Evolutionary conservation across 2,797 vertebrate genomes (phyloP).

Genomic region (Sphaeramia orbicularis): DNA sequence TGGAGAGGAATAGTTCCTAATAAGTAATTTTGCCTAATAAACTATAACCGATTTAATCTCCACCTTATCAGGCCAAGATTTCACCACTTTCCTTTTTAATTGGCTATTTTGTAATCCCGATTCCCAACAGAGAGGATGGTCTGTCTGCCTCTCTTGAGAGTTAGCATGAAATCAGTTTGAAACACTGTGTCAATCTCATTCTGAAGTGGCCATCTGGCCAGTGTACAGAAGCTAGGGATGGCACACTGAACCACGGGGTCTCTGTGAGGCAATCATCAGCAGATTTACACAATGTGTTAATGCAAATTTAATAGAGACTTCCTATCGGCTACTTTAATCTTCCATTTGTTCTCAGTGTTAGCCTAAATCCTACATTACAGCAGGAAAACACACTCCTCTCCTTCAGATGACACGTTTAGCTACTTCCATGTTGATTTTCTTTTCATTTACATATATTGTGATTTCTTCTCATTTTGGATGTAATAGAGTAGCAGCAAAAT

Average conservation of each 20-base stretch:
- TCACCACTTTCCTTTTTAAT: conserved; percentile 98
- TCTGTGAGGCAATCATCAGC: conserved; percentile 91
- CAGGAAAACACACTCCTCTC: conserved; percentile 35
- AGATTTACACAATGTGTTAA: conserved; percentile 89
- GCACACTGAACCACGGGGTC: conserved; percentile 90
- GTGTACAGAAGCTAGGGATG: conserved; percentile 91
- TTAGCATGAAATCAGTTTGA: conserved; percentile 99
- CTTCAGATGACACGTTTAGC: conserved; percentile 24
- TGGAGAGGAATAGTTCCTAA: conserved; percentile 88
- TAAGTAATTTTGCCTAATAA: conserved; percentile 92
- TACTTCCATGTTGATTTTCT: background rate
- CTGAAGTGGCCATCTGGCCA: conserved; percentile 98
- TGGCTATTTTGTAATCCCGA: conserved; percentile 99
- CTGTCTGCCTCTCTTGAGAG: conserved; percentile 93
- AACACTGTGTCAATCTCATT: conserved; percentile 98
- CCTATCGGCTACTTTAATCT: conserved; percentile 85
- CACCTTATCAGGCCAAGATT: conserved; percentile 92
- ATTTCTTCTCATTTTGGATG: conserved; percentile 16
- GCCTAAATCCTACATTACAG: conserved; percentile 54
- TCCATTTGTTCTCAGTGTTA: conserved; percentile 77
- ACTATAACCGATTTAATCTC: conserved; percentile 92
- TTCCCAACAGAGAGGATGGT: conserved; percentile 97
- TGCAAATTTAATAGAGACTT: conserved; percentile 91
- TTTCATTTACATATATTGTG: conserved; percentile 15
- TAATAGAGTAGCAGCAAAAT: background rate